Percentiles rank a stretch among this genome's conserved stretches.
Evolutionary conservation across 2,888 invertebrate genomes (phyloP).

Genomic region (Lymantria monacha): DNA sequence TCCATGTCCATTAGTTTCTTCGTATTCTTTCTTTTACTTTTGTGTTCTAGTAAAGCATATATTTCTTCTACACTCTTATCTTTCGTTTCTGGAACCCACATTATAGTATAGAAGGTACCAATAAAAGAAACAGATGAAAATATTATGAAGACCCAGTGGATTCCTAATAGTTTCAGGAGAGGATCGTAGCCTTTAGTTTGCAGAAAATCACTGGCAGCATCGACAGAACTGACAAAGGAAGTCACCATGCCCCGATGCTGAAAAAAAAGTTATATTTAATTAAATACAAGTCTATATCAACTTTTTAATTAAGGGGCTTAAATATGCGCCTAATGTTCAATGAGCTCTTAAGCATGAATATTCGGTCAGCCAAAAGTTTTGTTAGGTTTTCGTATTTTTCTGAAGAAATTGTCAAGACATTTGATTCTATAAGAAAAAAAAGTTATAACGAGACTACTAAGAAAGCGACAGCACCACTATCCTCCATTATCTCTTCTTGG

Average conservation of each 20-base stretch:
- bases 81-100: conserved; percentile 75
- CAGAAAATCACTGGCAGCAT: conserved; percentile 71
- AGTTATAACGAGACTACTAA: no score
- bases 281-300: no score
- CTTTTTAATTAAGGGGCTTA: no score
- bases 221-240: conserved; percentile 67
- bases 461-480: no score
- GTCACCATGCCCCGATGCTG: conserved; percentile 77
- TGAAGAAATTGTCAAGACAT: no score
- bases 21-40: conserved; percentile 60
- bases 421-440: no score
- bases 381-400: no score
- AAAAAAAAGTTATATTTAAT: conserved; percentile 15
- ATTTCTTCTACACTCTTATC: conserved; percentile 68
- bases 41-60: conserved; percentile 63
- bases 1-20: conserved; percentile 63
- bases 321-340: no score
- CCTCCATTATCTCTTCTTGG: no score
- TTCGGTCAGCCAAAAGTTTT: no score
- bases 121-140: conserved; percentile 71
- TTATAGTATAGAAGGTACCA: conserved; percentile 66
- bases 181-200: conserved; percentile 76
- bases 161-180: conserved; percentile 66
- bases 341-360: no score
- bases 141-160: conserved; percentile 76